Evolutionary conservation across 2,797 vertebrate species (phyloP).

Genomic region (Hozukius guyotensis): DNA sequence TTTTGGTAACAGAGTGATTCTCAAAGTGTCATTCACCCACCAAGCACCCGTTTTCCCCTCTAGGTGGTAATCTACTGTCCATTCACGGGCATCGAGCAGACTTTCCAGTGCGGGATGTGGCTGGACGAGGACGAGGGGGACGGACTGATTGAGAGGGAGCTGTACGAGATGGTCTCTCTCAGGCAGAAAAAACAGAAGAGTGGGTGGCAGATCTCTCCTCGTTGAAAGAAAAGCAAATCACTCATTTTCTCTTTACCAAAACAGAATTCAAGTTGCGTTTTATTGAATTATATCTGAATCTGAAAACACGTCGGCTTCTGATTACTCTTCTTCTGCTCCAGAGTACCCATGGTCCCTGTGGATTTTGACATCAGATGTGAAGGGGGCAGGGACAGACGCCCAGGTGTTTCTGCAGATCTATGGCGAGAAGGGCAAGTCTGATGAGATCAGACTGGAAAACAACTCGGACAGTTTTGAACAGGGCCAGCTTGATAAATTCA

Average conservation of each 20-base stretch:
- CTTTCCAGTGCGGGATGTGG: slow-evolving; percentile 94
- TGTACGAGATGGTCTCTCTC: slow-evolving; percentile 97
- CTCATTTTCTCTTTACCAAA: background rate
- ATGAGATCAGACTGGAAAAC: slow-evolving; percentile 93
- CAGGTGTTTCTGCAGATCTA: slow-evolving; percentile 95
- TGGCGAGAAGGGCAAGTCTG: slow-evolving; percentile 92
- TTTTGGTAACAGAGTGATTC: background rate
- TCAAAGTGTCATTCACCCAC: background rate
- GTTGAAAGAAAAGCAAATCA: background rate
- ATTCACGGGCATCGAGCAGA: slow-evolving; percentile 96
- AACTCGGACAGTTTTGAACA: slow-evolving; percentile 97
- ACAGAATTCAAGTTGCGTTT: background rate
- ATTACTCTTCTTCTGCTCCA: slow-evolving; percentile 51
- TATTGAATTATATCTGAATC: background rate
- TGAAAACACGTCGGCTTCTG: background rate
- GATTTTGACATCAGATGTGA: slow-evolving; percentile 96
- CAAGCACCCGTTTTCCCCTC: background rate
- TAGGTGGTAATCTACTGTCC: slow-evolving; percentile 96
- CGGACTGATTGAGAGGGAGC: slow-evolving; percentile 93
- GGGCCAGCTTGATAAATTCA: slow-evolving; percentile 91
- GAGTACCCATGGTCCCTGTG: slow-evolving; percentile 95
- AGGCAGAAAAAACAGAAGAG: slow-evolving; percentile 93
- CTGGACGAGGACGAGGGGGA: slow-evolving; percentile 95
- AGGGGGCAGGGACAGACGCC: slow-evolving; percentile 94
- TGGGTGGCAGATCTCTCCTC: slow-evolving; percentile 64